Evolutionary conservation across 2,888 invertebrate genomes (phyloP), one percentile per base, ranked within the genome.

Genomic region (Agrilus cyanescens): DNA sequence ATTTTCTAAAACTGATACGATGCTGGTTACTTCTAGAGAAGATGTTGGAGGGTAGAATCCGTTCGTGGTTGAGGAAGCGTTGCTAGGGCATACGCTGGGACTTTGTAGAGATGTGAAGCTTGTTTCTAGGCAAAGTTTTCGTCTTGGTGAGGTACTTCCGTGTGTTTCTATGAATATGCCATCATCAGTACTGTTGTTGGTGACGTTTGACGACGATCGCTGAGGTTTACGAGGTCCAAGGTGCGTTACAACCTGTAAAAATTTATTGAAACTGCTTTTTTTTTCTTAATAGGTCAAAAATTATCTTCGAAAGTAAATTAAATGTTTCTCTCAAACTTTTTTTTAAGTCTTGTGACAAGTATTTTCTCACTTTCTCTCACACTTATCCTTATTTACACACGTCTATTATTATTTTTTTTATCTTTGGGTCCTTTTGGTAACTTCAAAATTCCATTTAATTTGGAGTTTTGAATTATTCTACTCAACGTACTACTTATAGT

Each of bases 201-300:
- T 16, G 7, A 12, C 12, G 18, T 13, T 36, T 12, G 29, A 63
- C 20, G 63, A 56, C 36, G 68, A 58, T 37, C 83, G 73, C 60
- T 82, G 82, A 10, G 86, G 86, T 64, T 86, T 87, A 47, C 80
- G 76, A 49, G 86, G 85, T 38, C 86, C 86, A 62, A 82, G 74
- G 55, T 82, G 77, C 49, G 80, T 80, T 78, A 82, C 75, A 78
- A 82, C 82, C 82, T 82, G 62, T 46, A 63, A 62, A 45, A 41
- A 44, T 13, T 8, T 33, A 13, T 12, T 25, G 33, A 6, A 33
- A n/a, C 33, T 13, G 12, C 15, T n/a, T 15, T 33, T 33, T 4
- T 5, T 33, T n/a, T 13, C 4, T 12, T 10, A 33, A 12, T 4
- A 1, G 33, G 12, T 15, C 33, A 10, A n/a, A 33, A 33, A 25